Evolutionary conservation across 2,888 invertebrate genomes (phyloP), one percentile per base, ranked within the genome.

Genomic region (Schizaphis graminum): DNA sequence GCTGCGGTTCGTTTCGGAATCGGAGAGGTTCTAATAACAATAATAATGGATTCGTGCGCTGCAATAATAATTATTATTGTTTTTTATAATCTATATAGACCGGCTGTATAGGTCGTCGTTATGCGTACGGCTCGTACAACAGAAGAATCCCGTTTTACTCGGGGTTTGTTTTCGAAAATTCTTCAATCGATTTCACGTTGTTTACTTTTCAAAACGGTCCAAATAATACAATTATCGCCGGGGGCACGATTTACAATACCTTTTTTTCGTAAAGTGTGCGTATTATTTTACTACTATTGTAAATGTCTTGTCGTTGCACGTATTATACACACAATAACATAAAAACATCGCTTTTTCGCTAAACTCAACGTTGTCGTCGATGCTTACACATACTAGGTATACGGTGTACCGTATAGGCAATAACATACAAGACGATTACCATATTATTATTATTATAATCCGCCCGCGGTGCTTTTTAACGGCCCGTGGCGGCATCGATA

Each of bases 401-500:
- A 35, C 57, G 53, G 44, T 44, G 57, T 16, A 77, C 77, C 35
- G 77, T 77, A 35, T 77, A 77, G 21, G 21, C 77, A 57, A 61
- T 44, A 61, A 61, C 61, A 47, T 47, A 44, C 16, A 21, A 61
- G 28, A 26, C 24, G 49, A 91, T 91, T 91, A 91, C 91, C 77
- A 53, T 91, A 88, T 53, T 53, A 53, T 53, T 49, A 49, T 53
- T 53, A 88, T 53, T 49, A 86, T 86, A 86, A 92, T 86, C 86
- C 47, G 86, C 57, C 35, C 35, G 47, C 47, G 86, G 86, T 26
- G 86, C 0, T 86, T 91, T 91, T 57, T 86, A 47, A 86, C 91
- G 26, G 85, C 86, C 86, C n/a, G 84, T 57, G 93, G 92, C 88
- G 92, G 93, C 93, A 89, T 57, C 35, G 93, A 93, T 93, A 89